Percentiles rank a stretch among this genome's conserved stretches.
Evolutionary conservation across 1,140 invertebrate genomes (phyloP).

Genomic region (Paracyclopina nana): DNA sequence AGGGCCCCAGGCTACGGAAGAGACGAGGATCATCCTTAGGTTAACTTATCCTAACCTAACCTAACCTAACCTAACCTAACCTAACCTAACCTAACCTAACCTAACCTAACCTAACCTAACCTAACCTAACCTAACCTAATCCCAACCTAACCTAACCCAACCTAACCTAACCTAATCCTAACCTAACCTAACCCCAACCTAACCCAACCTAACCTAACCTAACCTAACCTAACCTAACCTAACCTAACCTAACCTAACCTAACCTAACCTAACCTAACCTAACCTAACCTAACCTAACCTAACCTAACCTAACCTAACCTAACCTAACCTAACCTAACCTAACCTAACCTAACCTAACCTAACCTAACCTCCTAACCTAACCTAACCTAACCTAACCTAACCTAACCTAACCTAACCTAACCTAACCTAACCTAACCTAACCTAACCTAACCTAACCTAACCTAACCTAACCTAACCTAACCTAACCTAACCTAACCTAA

Average conservation of each 20-base stretch:
- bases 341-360: constrained; percentile 19
- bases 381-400: constrained; percentile 19
- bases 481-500: constrained; percentile 17
- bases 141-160: too few species aligned
- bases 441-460: constrained; percentile 18
- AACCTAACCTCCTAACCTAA: too few species aligned
- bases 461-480: constrained; percentile 18
- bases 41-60: too few species aligned
- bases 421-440: constrained; percentile 18
- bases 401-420: constrained; percentile 18
- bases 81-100: constrained; percentile 18
- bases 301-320: constrained; percentile 21
- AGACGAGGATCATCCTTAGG: too few species aligned
- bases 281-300: constrained; percentile 19
- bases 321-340: constrained; percentile 20
- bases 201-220: constrained; percentile 17
- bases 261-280: constrained; percentile 16
- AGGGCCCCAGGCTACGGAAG: too few species aligned
- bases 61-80: constrained; percentile 18
- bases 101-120: constrained; percentile 18
- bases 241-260: constrained; percentile 13
- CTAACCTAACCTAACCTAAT: constrained; percentile 19
- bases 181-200: too few species aligned
- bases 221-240: constrained; percentile 18
- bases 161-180: too few species aligned